phyloP scores from a whole-genome alignment of 2,113 vertebrate genomes.

The Ictalurus punctatus region DNA sequence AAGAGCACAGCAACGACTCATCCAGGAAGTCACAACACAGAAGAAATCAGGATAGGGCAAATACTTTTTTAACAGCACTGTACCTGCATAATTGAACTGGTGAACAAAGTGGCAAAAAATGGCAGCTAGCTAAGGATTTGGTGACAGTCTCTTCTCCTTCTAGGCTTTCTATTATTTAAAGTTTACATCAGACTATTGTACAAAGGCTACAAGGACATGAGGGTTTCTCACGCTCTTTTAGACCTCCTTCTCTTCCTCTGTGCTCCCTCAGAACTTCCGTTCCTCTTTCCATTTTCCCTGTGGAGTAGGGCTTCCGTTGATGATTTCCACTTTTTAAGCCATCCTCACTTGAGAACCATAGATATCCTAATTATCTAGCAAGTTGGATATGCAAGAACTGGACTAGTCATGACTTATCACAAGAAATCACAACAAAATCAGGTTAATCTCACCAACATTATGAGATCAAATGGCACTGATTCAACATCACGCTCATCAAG shows the following conservation, averaged over 20 bases:
- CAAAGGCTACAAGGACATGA: slow-evolving; percentile 29
- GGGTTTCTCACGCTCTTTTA: slow-evolving; percentile 50
- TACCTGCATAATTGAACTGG: background rate
- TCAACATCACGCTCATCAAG: background rate
- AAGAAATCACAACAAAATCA: background rate
- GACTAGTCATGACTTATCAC: background rate
- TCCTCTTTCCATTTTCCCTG: slow-evolving; percentile 36
- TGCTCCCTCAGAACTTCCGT: slow-evolving; percentile 20
- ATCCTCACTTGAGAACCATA: slow-evolving; percentile 17
- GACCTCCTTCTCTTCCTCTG: slow-evolving; percentile 47
- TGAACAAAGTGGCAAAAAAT: background rate
- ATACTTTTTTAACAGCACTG: too few species aligned
- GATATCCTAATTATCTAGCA: background rate
- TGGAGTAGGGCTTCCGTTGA: slow-evolving; percentile 29
- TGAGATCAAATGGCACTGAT: background rate
- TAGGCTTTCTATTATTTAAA: background rate
- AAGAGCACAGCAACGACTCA: too few species aligned
- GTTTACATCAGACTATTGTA: background rate
- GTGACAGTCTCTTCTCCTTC: background rate
- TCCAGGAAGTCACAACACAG: too few species aligned
- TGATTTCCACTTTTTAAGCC: slow-evolving; percentile 40
- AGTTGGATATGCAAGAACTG: slow-evolving; percentile 2
- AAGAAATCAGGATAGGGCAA: too few species aligned
- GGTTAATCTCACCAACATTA: background rate
- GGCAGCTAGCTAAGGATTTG: background rate